Conservation (phyloP, 2,113 vertebrate genomes). For the Meriones unguiculatus region DNA sequence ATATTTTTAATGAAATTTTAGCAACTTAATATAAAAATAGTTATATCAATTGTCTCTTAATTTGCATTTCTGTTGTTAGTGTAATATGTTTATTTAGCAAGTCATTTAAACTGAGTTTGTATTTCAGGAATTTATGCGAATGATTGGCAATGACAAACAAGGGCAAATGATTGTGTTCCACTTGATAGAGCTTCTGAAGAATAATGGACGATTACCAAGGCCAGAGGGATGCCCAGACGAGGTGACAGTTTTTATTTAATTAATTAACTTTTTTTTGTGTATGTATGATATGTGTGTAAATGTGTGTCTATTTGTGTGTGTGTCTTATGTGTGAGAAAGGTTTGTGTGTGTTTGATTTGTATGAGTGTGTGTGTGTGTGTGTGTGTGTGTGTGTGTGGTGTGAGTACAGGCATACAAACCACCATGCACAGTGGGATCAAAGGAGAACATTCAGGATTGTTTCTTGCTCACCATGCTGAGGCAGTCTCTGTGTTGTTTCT, state of each 20-base stretch:
- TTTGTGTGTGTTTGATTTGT: neutral
- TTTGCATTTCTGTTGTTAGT: neutral
- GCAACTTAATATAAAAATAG: constrained; percentile 8
- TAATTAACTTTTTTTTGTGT: neutral
- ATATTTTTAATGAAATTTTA: constrained; percentile 20
- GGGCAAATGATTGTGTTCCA: constrained; percentile 99
- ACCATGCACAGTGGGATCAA: neutral
- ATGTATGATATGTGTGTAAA: neutral
- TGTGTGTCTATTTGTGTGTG: neutral
- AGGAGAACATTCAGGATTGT: too few relatives aligned
- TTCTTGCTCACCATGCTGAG: neutral
- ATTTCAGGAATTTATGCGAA: constrained; percentile 97
- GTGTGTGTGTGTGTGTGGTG: neutral
- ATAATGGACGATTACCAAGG: constrained; percentile 92
- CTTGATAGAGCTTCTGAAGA: constrained; percentile 95
- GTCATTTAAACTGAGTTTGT: constrained; percentile 59
- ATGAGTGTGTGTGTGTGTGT: neutral
- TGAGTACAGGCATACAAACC: neutral
- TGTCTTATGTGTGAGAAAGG: neutral
- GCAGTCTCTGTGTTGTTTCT: neutral
- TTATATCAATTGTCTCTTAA: constrained; percentile 17
- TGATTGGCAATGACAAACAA: constrained; percentile 98
- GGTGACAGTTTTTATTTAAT: constrained; percentile 79
- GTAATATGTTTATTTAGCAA: constrained; percentile 1
- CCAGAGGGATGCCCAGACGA: constrained; percentile 94